A percentile compares a stretch with the other conserved stretches of the same genome.
phyloP scores from a whole-genome alignment of 1,140 invertebrate species.

The Heliothis subflexa region DNA sequence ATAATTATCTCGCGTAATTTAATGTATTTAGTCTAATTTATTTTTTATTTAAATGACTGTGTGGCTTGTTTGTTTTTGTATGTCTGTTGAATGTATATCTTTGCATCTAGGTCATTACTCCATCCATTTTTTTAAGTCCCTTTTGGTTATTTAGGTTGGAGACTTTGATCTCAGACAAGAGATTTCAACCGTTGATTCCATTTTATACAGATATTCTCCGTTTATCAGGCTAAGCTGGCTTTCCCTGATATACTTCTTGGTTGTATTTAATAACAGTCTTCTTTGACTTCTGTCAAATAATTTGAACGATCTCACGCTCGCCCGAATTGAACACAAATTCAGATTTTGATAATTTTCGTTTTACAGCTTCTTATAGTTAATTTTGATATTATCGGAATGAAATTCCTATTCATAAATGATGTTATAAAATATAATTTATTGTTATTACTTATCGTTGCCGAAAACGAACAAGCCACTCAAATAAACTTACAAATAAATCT shows the following conservation, averaged over 20 bases:
- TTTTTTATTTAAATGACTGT: constrained; percentile 73
- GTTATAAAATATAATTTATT: constrained; percentile 10
- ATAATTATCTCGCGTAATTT: constrained; percentile 79
- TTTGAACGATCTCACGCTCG: constrained; percentile 1
- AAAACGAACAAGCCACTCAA: constrained; percentile 67
- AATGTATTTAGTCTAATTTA: constrained; percentile 82
- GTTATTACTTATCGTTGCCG: constrained; percentile 8
- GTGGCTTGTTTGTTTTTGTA: constrained; percentile 74
- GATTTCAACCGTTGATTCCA: not conserved
- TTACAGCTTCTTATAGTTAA: not conserved
- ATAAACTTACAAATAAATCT: constrained; percentile 55
- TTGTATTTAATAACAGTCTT: not conserved
- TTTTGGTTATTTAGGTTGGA: not conserved
- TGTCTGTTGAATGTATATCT: constrained; percentile 11
- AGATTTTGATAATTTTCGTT: not conserved
- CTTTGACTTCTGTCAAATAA: not conserved
- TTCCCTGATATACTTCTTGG: not conserved
- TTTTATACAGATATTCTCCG: not conserved
- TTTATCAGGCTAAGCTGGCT: constrained; percentile 4
- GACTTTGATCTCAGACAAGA: not conserved
- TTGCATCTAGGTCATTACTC: constrained; percentile 9
- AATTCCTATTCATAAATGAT: not conserved
- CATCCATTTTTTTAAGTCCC: constrained; percentile 22
- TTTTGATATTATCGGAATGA: not conserved
- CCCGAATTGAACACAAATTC: too few relatives aligned